Evolutionary conservation across 1,140 invertebrate genomes (phyloP), one percentile per base, ranked within the genome.

Genomic region (Magallana ariakensis): DNA sequence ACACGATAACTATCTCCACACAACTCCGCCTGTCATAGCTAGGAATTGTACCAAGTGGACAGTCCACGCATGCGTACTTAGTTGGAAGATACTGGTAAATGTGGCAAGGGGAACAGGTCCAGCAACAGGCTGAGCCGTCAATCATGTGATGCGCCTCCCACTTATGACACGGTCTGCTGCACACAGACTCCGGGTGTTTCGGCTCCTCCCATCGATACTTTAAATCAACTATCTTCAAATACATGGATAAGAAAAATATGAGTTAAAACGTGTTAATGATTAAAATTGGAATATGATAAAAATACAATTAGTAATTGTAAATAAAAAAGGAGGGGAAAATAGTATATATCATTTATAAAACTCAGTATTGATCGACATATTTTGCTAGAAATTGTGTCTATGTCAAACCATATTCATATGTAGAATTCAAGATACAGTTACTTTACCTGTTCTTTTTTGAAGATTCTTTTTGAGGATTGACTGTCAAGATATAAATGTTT

Each of bases 21-120:
- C 98, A 99, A 66, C 94, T 93, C 3, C 96, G 96, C 91, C 98
- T 97, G 16, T 96, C 96, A 0, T 95, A 94, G 93, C 98, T 96
- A 0, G 98, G 98, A 13, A 98, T 92, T 0, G 97, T 97, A 6
- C 98, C 98, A 89, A 96, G 80, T 0, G 96, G 96, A 93, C 98
- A 99, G n/a, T 96, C 95, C 15, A 96, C 94, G 93, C 98, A 99
- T 83, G 97, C 96, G 0, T 97, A 98, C 92, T 98, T 97, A 9
- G 94, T 97, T 96, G 19, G 94, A 92, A n/a, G 96, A 96, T 93
- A 97, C 96, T 82, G 97, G 95, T 98, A 98, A 92, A 97, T 97
- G 70, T 97, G 96, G 94, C 98, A 99, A 95, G 98, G 97, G 95
- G 98, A 97, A 95, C 98, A 99, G 91, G 98, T 98, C 98, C 98